Percentiles rank a stretch among this genome's conserved stretches.
These are phyloP conservation scores for Pseudopodoces humilis DNA, from an alignment of 2,113 vertebrate genomes.

Conservation along the genomic window DNA sequence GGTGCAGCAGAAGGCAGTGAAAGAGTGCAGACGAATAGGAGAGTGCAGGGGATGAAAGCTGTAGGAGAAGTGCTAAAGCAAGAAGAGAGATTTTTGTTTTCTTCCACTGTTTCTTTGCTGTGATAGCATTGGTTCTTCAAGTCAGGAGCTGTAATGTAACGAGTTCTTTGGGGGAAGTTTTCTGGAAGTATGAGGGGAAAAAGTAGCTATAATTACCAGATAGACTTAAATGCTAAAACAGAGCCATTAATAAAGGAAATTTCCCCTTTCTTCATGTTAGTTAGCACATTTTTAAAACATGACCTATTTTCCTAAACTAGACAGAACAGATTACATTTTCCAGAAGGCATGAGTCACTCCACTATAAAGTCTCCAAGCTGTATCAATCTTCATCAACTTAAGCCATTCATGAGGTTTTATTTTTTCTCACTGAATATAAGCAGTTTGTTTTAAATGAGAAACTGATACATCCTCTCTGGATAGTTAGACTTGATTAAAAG, in stretches of 20 bases:
- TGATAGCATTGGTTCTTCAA: not conserved
- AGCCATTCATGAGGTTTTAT: conserved; percentile 57
- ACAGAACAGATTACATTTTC: conserved; percentile 63
- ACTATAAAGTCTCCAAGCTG: conserved; percentile 56
- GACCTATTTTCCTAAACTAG: conserved; percentile 65
- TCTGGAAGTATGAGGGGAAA: not conserved
- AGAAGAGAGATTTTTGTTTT: not conserved
- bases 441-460: conserved; percentile 50
- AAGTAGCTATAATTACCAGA: not conserved
- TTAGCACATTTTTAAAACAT: conserved; percentile 63
- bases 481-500: conserved; percentile 38
- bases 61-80: not conserved
- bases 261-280: conserved; percentile 42
- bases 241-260: conserved; percentile 47
- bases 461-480: conserved; percentile 19
- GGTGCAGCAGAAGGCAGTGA: not conserved
- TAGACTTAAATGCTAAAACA: conserved; percentile 3
- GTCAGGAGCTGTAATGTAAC: rapidly evolving
- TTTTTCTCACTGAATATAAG: conserved; percentile 64
- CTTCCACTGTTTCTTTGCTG: rapidly evolving
- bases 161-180: not conserved
- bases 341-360: conserved; percentile 64
- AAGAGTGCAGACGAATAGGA: not conserved
- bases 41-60: not conserved
- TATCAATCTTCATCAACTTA: conserved; percentile 65